Evolutionary conservation across 2,888 invertebrate species (phyloP), one percentile per base, ranked within the genome.

Genomic region (Archips xylosteana): DNA sequence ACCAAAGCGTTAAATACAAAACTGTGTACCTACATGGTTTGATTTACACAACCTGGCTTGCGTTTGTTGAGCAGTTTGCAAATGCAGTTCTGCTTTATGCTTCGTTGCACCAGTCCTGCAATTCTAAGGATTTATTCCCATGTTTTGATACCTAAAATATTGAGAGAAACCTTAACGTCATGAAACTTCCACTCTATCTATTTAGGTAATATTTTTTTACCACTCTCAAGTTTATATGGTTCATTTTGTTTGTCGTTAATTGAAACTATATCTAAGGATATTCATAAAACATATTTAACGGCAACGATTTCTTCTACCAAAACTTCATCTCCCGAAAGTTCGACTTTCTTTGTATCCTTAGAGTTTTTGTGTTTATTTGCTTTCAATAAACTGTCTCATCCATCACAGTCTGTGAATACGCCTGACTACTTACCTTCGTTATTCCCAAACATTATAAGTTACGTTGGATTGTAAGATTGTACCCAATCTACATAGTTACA

Each of bases 11-110:
- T 12, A 62, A 54, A 45, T 61, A 54, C 45, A 54, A 61, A 60
- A 67, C 45, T 51, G 36, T 32, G 65, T 71, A 8, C 42, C 2
- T 36, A 36, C 36, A 3, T 39, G 45, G 51, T 67, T 61, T 71
- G 67, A 71, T 67, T 67, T 62, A 36, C 51, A 49, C 42, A 23
- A 51, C 66, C 54, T 66, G 23, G 51, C 45, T 71, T 62, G 61
- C 61, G 61, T 67, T 67, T 71, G 61, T 66, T 54, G 66, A 71
- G 66, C 66, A 51, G 32, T 70, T 65, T 32, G 59, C 66, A 51
- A 47, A 13, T 47, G 12, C 32, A 42, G 42, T 51, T 67, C 51
- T 61, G 51, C 54, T 67, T 45, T 45, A 34, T 15, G 66, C n/a
- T 15, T 42, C 61, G 51, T 51, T 61, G 61, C 65, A 57, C 13